Base-by-base conservation (phyloP, 2,113 vertebrate species). In the Eira barbara region DNA sequence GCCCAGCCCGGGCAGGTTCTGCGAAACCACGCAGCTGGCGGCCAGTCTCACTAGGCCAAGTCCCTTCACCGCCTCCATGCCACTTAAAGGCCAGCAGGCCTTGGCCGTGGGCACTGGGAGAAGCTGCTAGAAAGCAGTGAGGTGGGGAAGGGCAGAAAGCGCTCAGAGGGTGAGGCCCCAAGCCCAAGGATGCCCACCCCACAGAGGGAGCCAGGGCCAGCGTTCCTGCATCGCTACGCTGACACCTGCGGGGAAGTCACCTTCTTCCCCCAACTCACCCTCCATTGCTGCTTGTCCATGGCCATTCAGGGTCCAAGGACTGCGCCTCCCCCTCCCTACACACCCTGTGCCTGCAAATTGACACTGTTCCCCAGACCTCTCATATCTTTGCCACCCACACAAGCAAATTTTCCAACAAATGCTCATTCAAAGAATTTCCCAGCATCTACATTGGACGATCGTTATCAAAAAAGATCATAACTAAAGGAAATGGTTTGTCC, bases 341-440 rank as follows among this genome's bases (percentile, higher is more conserved):
- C 36, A 31, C 45, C 27, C 74, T 6, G 29, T 21, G 67, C 81
- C 85, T n/a, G 57, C 67, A 61, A 59, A 65, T 21, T 25, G 7
- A 14, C 69, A 34, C 67, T 34, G 42, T 36, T 94, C 18, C 79
- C 73, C 57, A 36, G 95, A 36, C 23, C 12, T 55, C 91, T 81
- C 39, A 27, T 20, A 36, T 80, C 93, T 42, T 27, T 59, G 36
- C 89, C 89, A 29, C 95, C 98, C 97, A 98, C 98, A 47, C 86
- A 76, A 13, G 71, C 59, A 95, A 79, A 94, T 94, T 97, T 96
- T 97, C 98, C 98, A 97, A 80, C 79, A 92, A 82, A 83, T 42
- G 61, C 65, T 95, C 80, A 52, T 79, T 96, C 96, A 71, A 29
- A 98, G 93, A 96, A 86, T 94, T 95, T 97, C 95, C 89, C 89